These are phyloP conservation scores for Listrodromus nycthemerus DNA, from an alignment of 2,888 invertebrate species.

Conservation along the genomic window DNA sequence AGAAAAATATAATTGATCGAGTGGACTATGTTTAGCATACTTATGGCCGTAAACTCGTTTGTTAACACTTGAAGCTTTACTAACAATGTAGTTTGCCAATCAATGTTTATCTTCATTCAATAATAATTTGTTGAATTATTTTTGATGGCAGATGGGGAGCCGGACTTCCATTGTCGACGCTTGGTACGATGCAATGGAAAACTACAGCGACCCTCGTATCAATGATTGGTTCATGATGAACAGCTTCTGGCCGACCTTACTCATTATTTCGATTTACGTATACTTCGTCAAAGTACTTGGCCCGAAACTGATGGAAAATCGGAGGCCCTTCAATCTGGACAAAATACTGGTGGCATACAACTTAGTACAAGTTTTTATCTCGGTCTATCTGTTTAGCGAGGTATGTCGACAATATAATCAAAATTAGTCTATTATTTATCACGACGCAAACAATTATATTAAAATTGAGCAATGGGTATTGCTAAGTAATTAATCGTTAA, in stretches of 20 bases:
- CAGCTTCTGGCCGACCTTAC: conserved; percentile 91
- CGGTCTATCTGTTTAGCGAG: conserved; percentile 91
- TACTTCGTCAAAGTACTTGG: conserved; percentile 91
- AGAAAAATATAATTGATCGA: too few species aligned
- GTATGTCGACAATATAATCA: conserved; percentile 80
- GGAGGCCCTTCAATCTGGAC: conserved; percentile 92
- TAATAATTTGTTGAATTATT: conserved; percentile 49
- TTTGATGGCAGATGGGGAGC: conserved; percentile 86
- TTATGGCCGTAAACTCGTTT: too few species aligned
- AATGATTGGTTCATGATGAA: conserved; percentile 93
- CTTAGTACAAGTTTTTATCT: conserved; percentile 92
- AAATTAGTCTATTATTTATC: too few species aligned
- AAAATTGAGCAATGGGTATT: too few species aligned
- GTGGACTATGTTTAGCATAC: too few species aligned
- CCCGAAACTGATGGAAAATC: conserved; percentile 93
- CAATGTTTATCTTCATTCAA: too few species aligned
- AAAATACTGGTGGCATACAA: conserved; percentile 93
- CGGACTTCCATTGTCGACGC: conserved; percentile 87
- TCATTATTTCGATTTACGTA: conserved; percentile 91
- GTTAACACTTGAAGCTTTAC: too few species aligned
- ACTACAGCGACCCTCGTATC: conserved; percentile 93
- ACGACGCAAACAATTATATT: too few species aligned
- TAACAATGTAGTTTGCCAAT: too few species aligned
- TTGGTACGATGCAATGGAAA: conserved; percentile 93
- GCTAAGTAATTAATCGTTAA: too few species aligned